Evolutionary conservation across 2,113 vertebrate genomes (phyloP), one percentile per base, ranked within the genome.

Genomic region (Scomber japonicus): DNA sequence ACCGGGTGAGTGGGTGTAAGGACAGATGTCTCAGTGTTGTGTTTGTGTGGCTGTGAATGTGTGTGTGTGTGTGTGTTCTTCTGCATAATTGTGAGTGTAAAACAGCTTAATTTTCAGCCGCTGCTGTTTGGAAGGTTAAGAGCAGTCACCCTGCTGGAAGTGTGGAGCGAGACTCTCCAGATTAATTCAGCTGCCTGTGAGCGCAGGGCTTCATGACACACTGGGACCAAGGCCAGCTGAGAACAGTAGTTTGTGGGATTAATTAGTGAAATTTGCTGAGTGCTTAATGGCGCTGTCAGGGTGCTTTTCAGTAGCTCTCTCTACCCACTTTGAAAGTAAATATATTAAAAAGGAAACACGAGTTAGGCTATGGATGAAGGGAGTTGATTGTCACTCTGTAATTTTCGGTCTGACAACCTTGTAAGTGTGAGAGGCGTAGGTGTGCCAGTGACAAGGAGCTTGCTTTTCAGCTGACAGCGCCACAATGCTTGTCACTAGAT

Each of bases 401-500:
- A 89, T 89, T 87, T 92, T 88, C 61, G 62, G 65, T 80, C 85
- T 91, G 87, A 87, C 83, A 93, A 89, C 79, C 84, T 88, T 85
- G 77, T 84, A 75, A 83, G 85, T 83, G 79, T 5, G 57, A 54
- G 82, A 83, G 78, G 91, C 84, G 92, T 92, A 89, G 90, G 88
- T 89, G 91, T 73, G 62, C 78, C 56, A 7, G 51, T 83, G 82
- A 87, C 81, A 46, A 73, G 73, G 72, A 88, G 80, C 80, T 83
- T 45, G 81, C 80, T 61, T 83, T 85, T 83, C 82, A 64, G 50
- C 62, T 84, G 86, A 90, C 84, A 81, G 81, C 78, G 1, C 9
- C 76, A 91, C 85, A 91, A 90, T 90, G 87, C 72, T 65, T 82
- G 84, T 88, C 90, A 91, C 64, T 63, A n/a, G 24, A 85, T 88